Conservation (phyloP, 2,113 vertebrate genomes). For the Pseudopipra pipra region DNA sequence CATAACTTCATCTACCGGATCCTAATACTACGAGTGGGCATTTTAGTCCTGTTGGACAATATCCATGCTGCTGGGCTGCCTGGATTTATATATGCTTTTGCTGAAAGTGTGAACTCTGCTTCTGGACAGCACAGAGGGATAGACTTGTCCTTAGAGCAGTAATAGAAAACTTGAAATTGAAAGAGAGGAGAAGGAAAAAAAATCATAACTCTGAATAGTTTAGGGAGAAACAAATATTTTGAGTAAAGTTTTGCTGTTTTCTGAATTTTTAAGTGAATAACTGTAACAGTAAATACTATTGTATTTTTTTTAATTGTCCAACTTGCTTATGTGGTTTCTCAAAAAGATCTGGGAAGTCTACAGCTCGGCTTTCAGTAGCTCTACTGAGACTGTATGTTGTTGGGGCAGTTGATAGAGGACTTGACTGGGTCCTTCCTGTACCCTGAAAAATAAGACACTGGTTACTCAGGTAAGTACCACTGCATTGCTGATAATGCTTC, state of each 20-base stretch:
- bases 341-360: background rate
- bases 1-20: background rate
- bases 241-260: background rate
- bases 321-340: background rate
- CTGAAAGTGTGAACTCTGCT: background rate
- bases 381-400: background rate
- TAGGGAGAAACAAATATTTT: background rate
- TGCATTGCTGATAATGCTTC: background rate
- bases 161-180: background rate
- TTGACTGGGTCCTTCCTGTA: background rate
- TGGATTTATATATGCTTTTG: background rate
- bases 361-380: background rate
- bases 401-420: background rate
- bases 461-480: background rate
- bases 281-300: background rate
- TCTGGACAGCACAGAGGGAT: background rate
- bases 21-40: background rate
- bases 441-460: background rate
- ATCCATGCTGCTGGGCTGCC: background rate
- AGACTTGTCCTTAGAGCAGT: background rate
- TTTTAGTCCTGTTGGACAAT: background rate
- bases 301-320: background rate
- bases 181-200: background rate
- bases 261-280: background rate
- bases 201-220: background rate